Evolutionary conservation across 2,797 vertebrate species (phyloP), one percentile per base, ranked within the genome.

Genomic region (Alca torda): DNA sequence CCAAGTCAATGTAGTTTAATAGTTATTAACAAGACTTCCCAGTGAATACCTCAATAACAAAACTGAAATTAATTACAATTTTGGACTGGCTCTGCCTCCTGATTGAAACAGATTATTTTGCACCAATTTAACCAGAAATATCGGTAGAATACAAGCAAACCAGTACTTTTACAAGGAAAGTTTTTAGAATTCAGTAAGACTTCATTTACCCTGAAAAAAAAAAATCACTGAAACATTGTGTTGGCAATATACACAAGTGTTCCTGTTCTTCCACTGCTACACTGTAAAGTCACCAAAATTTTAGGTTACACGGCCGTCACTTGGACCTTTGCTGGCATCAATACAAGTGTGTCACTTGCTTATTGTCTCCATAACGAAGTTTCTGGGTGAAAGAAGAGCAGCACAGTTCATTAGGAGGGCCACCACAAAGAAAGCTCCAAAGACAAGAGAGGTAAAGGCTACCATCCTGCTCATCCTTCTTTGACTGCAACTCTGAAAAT

Each of bases 191-290:
- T 21, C 31, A 31, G 76, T 7, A 86, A 26, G 21, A 21, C 20
- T 61, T 13, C 1, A 21, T 61, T 59, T 21, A 31, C n/a, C 57
- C 12, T 93, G n/a, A 51, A 50, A 75, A 79, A n/a, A 43, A 46
- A 39, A 67, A 80, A n/a, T 3, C 2, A 53, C 20, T 6, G 6
- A 20, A 26, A 51, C 37, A 5, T 0, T 0, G 17, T 56, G 11
- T 0, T 31, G 33, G 31, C 17, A 60, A 9, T 1, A 12, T 6
- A n/a, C 6, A 19, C 8, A 51, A 57, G 31, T 0, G 0, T 2
- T 57, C 53, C 45, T 28, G 28, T 4, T 26, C 37, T 60, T 59
- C 35, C n/a, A 6, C 51, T 8, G 37, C 31, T 9, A 31, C 0
- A 1, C 0, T 18, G 24, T 5, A 11, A 78, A 65, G 28, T 18